Percentiles rank a stretch among this genome's conserved stretches.
Conservation (phyloP, 2,888 invertebrate genomes). For the Celastrina argiolus region DNA sequence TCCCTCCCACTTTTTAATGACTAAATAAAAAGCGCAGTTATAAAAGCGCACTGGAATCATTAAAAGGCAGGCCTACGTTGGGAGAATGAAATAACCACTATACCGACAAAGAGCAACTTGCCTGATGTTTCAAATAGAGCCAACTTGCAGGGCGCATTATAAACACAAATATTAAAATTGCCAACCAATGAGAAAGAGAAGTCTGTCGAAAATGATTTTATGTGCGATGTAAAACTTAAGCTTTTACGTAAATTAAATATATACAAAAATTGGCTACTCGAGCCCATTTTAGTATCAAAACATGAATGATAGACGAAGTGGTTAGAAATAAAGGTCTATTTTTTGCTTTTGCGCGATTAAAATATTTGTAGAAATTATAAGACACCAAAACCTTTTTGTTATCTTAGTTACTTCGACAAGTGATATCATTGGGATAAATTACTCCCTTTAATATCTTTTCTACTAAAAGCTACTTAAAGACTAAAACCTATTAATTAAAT, state of each 20-base stretch:
- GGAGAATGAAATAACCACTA: not conserved
- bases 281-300: not conserved
- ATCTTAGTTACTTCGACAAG: not conserved
- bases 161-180: not conserved
- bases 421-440: too few relatives aligned
- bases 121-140: not conserved
- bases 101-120: not conserved
- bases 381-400: constrained; percentile 10
- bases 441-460: too few relatives aligned
- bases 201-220: not conserved
- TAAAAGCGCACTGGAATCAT: not conserved
- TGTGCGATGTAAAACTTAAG: not conserved
- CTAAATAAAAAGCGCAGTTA: not conserved
- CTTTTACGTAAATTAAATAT: not conserved
- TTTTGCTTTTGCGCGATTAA: not conserved
- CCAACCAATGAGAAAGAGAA: not conserved
- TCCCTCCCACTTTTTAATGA: not conserved
- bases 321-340: constrained; percentile 3
- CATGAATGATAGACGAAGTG: not conserved
- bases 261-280: not conserved
- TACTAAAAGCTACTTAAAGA: too few relatives aligned
- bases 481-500: not conserved
- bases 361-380: not conserved
- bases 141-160: not conserved
- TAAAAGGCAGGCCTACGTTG: not conserved